These are phyloP conservation scores for Araneus ventricosus DNA, from an alignment of 1,140 invertebrate genomes.

Conservation along the genomic window DNA sequence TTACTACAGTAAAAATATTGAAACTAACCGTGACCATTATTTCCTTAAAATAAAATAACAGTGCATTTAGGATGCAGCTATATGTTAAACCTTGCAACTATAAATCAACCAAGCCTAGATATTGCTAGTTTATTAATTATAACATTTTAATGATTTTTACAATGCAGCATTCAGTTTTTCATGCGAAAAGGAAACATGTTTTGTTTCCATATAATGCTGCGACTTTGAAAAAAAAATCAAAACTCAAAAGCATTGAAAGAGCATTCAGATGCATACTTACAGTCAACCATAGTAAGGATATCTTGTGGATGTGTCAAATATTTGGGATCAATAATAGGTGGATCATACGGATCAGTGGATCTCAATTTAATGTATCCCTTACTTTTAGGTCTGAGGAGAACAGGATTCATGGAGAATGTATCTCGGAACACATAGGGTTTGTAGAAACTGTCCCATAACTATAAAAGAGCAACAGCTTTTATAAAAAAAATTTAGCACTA, in stretches of 20 bases:
- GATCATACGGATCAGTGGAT: conserved; percentile 84
- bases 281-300: conserved; percentile 80
- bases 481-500: conserved; percentile 79
- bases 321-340: conserved; percentile 91
- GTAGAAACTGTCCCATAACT: conserved; percentile 77
- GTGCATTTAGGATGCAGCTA: no score
- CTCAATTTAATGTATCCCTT: conserved; percentile 84
- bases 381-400: conserved; percentile 87
- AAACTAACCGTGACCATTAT: no score
- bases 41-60: no score
- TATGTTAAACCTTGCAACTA: no score
- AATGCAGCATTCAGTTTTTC: not conserved
- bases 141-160: no score
- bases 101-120: no score
- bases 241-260: not conserved
- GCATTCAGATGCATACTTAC: conserved; percentile 36
- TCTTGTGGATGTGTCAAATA: conserved; percentile 87
- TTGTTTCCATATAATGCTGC: not conserved
- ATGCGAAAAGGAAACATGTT: not conserved
- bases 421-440: conserved; percentile 79
- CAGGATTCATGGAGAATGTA: conserved; percentile 85
- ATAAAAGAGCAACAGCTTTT: conserved; percentile 24
- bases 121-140: no score
- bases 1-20: no score
- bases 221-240: not conserved